Evolutionary conservation across 2,797 vertebrate species (phyloP).

Genomic region (Knipowitschia caucasica): DNA sequence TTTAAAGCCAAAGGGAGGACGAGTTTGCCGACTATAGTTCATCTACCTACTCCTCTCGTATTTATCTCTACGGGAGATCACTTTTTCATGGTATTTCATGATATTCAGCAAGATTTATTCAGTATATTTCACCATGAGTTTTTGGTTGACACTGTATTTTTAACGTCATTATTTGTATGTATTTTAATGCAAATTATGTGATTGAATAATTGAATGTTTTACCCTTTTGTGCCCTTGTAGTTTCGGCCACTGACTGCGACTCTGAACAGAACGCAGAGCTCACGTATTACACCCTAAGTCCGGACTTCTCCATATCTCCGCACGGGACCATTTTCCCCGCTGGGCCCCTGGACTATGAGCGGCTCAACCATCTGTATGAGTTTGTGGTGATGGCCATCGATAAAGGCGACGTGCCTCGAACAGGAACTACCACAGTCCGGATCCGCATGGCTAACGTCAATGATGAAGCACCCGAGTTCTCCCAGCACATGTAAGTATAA

Average conservation of each 20-base stretch:
- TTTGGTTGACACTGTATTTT: no score
- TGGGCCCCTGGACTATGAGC: constrained; percentile 80
- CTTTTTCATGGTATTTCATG: no score
- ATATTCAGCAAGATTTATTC: no score
- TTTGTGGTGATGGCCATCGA: constrained; percentile 88
- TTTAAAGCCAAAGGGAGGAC: no score
- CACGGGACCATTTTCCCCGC: constrained; percentile 84
- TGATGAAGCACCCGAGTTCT: constrained; percentile 85
- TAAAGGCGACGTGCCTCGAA: constrained; percentile 79
- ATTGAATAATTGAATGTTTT: not conserved
- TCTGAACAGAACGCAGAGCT: constrained; percentile 82
- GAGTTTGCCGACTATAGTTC: no score
- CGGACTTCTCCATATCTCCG: constrained; percentile 84
- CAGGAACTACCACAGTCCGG: constrained; percentile 84
- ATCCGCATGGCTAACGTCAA: constrained; percentile 86
- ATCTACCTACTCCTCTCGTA: no score
- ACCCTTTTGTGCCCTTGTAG: constrained; percentile 53
- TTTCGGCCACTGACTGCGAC: constrained; percentile 87
- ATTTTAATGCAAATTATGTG: no score
- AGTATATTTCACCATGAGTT: no score
- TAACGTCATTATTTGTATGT: no score
- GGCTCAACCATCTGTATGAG: constrained; percentile 84
- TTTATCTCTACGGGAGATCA: no score
- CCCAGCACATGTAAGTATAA: constrained; percentile 78
- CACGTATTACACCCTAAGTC: constrained; percentile 82